Percentiles rank a stretch among this genome's conserved stretches.
Conservation (phyloP, 2,797 vertebrate genomes). For the Babyrousa celebensis region DNA sequence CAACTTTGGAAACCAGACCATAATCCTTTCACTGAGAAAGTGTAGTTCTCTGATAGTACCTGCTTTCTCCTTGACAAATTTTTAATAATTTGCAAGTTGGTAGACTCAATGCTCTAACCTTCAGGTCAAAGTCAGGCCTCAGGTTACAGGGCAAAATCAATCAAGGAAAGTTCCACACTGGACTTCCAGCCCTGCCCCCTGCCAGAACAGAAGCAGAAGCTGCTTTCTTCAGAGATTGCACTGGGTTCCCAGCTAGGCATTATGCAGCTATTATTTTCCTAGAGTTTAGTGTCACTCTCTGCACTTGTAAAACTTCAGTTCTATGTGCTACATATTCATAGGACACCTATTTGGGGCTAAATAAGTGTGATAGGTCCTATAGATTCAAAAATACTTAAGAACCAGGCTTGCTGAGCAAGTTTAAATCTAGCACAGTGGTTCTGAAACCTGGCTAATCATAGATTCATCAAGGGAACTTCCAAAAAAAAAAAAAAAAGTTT, state of each 20-base stretch:
- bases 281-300: background rate
- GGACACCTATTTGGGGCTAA: background rate
- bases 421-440: slow-evolving; percentile 29
- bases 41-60: slow-evolving; percentile 18
- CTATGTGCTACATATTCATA: background rate
- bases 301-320: slow-evolving; percentile 10
- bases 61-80: slow-evolving; percentile 62
- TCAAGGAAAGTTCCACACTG: slow-evolving; percentile 30
- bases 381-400: slow-evolving; percentile 27
- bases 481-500: background rate
- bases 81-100: slow-evolving; percentile 82
- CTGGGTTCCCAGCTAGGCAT: background rate
- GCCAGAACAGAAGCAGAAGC: slow-evolving; percentile 69
- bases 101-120: slow-evolving; percentile 64
- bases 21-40: background rate
- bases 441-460: background rate
- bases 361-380: background rate
- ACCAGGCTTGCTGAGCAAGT: background rate
- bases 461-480: background rate
- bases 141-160: slow-evolving; percentile 85
- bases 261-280: background rate
- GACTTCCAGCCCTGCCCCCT: slow-evolving; percentile 5
- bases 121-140: slow-evolving; percentile 78
- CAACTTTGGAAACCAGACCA: slow-evolving; percentile 26
- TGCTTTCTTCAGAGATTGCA: slow-evolving; percentile 48